Evolutionary conservation across 2,113 vertebrate species (phyloP).

Genomic region (Scolopax mira): DNA sequence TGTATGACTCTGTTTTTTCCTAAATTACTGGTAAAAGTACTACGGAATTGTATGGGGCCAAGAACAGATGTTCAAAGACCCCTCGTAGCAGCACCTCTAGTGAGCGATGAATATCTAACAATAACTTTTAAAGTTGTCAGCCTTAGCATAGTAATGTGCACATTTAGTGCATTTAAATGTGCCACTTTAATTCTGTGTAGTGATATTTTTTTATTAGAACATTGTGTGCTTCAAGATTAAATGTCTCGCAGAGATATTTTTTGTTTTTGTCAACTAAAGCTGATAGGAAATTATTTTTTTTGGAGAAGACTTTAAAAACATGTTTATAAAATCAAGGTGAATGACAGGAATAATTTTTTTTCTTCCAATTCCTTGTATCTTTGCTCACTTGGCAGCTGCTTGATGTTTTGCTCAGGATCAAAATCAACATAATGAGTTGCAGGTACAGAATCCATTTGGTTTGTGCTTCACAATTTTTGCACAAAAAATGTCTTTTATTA

Average conservation of each 20-base stretch:
- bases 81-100: constrained; percentile 10
- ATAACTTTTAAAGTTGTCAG: constrained; percentile 13
- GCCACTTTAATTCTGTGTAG: constrained; percentile 37
- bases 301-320: background rate
- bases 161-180: constrained; percentile 46
- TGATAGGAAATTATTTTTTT: background rate
- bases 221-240: constrained; percentile 25
- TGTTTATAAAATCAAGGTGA: constrained; percentile 38
- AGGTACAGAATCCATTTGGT: background rate
- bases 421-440: background rate
- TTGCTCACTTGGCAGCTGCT: background rate
- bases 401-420: background rate
- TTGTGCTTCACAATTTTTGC: background rate
- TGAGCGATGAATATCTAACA: constrained; percentile 18
- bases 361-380: background rate
- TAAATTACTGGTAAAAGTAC: background rate
- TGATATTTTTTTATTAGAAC: constrained; percentile 54
- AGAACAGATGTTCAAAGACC: constrained; percentile 37
- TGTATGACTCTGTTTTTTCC: background rate
- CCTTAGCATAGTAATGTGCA: constrained; percentile 28
- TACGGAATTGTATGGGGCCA: background rate
- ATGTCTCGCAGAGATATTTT: background rate
- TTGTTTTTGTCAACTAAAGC: constrained; percentile 13
- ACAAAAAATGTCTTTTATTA: background rate
- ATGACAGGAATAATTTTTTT: background rate